Base-by-base conservation (phyloP, 2,888 invertebrate species). In the Actias luna region DNA sequence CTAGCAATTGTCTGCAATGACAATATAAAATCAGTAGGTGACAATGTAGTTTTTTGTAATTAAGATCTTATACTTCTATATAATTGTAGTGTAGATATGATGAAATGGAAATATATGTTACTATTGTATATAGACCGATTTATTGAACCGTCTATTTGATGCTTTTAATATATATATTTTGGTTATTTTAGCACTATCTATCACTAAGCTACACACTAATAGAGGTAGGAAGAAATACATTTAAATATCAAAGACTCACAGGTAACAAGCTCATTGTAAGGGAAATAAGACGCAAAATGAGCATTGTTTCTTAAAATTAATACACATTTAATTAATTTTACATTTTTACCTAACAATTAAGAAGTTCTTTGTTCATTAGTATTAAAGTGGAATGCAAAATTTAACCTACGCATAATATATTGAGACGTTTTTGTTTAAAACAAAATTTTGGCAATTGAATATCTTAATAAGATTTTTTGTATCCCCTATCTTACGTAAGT, bases 211-310 rank as follows among this genome's bases (percentile, higher is more conserved):
- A 22, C 22, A 46, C 1, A 46, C 46, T 46, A 22, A 22, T 46
- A 50, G 22, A 16, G 22, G 25, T 25, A 12, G 22, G 25, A 25
- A 25, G 25, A 25, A 50, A 25, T 10, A 46, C 22, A 22, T 25
- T 12, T 50, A 50, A 22, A 50, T 25, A 25, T 25, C 4, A 22
- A 50, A 50, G 46, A 25, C 12, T 50, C 46, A 50, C 46, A 50
- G 46, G 46, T 25, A 50, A 10, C 46, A 50, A 50, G 55, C 29
- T 29, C 55, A 29, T 55, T 27, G 29, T 5, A 55, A 55, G 55
- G 55, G 79, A 65, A 73, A 64, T 66, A 74, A 77, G 72, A 55
- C 18, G 18, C 29, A 29, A 55, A 55, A 16, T 55, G 29, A 55
- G 55, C 27, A 55, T n/a, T 55, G n/a, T 29, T n/a, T 29, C 55